These are phyloP conservation scores for Osedax frankpressi DNA, from an alignment of 2,888 invertebrate species.

Conservation along the genomic window DNA sequence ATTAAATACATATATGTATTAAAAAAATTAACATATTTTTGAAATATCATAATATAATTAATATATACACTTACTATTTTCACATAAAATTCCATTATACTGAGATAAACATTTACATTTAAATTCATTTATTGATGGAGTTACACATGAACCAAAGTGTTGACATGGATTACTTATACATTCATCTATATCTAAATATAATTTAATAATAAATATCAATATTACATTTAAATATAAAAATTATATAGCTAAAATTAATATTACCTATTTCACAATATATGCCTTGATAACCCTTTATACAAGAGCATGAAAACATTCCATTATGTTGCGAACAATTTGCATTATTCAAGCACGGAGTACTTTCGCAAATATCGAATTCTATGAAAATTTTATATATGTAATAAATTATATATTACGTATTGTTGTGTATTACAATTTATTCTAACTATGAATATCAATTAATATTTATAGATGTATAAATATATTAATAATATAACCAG, in stretches of 20 bases:
- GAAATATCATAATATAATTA: too few species aligned
- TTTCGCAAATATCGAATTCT: not conserved
- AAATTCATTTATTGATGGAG: not conserved
- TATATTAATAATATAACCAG: too few species aligned
- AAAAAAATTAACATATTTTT: too few species aligned
- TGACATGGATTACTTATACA: not conserved
- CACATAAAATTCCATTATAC: not conserved
- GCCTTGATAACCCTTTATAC: not conserved
- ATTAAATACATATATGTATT: too few species aligned
- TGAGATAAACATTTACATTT: not conserved
- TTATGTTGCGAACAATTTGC: not conserved
- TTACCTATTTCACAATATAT: not conserved
- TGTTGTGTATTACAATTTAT: too few species aligned
- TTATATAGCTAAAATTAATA: too few species aligned
- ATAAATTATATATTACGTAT: too few species aligned
- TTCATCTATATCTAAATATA: not conserved
- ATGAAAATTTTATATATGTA: too few species aligned
- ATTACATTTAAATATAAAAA: not conserved
- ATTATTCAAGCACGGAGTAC: not conserved
- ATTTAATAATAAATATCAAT: not conserved
- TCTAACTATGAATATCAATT: too few species aligned
- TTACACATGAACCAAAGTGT: not conserved
- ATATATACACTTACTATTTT: not conserved
- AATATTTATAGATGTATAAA: too few species aligned
- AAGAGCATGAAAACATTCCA: not conserved